Conservation (phyloP, 2,113 vertebrate species). For the Steatornis caripensis region DNA sequence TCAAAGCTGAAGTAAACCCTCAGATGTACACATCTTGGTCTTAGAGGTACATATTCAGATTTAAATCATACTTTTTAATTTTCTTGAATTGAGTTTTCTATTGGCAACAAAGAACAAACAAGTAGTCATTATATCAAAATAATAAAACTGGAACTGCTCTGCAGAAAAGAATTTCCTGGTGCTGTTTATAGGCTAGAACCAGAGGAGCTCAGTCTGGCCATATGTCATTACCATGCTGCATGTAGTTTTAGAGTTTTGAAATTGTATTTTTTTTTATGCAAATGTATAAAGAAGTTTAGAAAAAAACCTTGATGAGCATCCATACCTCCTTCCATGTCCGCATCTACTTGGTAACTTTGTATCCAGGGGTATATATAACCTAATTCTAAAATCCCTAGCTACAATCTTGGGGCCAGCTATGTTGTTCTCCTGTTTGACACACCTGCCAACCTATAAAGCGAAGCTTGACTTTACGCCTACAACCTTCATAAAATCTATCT, state of each 20-base stretch:
- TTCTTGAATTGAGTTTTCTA: not conserved
- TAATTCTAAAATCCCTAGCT: not conserved
- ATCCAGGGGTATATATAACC: not conserved
- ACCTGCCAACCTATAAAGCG: not conserved
- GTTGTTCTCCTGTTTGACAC: not conserved
- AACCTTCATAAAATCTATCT: not conserved
- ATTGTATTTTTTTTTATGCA: not conserved
- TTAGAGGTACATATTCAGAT: not conserved
- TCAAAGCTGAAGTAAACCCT: conserved; percentile 3
- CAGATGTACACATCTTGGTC: not conserved
- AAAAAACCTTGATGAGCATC: not conserved
- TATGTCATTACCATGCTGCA: not conserved
- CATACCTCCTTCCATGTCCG: not conserved
- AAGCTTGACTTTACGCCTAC: not conserved
- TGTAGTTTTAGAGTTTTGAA: not conserved
- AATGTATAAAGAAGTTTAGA: not conserved
- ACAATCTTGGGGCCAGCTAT: not conserved
- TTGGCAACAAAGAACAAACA: not conserved
- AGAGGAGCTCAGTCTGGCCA: not conserved
- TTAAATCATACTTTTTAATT: not conserved
- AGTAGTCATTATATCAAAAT: not conserved
- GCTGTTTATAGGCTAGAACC: not conserved
- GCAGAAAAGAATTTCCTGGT: conserved; percentile 20
- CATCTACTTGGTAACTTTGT: not conserved
- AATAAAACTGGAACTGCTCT: not conserved